These are phyloP conservation scores for Myopa tessellatipennis DNA, from an alignment of 2,888 invertebrate genomes.

Conservation along the genomic window DNA sequence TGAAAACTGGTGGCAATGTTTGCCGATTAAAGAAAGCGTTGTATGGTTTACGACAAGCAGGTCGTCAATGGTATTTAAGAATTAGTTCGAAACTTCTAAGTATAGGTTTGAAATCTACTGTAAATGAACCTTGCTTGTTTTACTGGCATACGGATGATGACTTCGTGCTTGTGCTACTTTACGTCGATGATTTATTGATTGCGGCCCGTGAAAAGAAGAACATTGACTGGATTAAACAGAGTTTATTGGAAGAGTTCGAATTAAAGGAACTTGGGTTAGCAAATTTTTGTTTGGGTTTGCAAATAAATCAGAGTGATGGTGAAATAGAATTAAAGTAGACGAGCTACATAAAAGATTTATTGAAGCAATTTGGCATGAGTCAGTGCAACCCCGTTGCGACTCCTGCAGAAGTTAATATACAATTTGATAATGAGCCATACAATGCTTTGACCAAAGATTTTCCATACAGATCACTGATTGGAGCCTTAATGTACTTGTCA, in stretches of 20 bases:
- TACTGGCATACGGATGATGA: slow-evolving; percentile 16
- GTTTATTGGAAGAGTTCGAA: neutral
- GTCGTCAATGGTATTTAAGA: slow-evolving; percentile 40
- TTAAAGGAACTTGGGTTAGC: slow-evolving; percentile 27
- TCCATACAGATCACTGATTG: too few relatives aligned
- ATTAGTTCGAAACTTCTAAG: slow-evolving; percentile 33
- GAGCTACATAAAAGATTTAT: slow-evolving; percentile 34
- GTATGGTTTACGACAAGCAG: slow-evolving; percentile 20
- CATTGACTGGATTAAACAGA: slow-evolving; percentile 2
- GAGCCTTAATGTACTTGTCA: slow-evolving; percentile 6
- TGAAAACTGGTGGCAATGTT: slow-evolving; percentile 34
- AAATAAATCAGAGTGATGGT: slow-evolving; percentile 38
- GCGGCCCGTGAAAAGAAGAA: slow-evolving; percentile 30
- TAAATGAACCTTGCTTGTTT: slow-evolving; percentile 38
- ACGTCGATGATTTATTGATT: slow-evolving; percentile 41
- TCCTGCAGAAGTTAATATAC: slow-evolving; percentile 32
- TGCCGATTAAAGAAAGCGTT: slow-evolving; percentile 22
- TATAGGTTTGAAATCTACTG: neutral
- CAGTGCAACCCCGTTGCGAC: slow-evolving; percentile 35
- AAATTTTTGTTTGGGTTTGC: slow-evolving; percentile 42
- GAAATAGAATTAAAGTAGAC: slow-evolving; percentile 35
- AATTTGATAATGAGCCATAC: neutral
- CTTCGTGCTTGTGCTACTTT: slow-evolving; percentile 37
- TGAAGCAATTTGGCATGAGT: slow-evolving; percentile 36
- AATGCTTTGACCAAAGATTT: too few relatives aligned